A percentile compares a stretch with the other conserved stretches of the same genome.
Conservation (phyloP, 2,113 vertebrate genomes). For the Triplophysa rosa region DNA sequence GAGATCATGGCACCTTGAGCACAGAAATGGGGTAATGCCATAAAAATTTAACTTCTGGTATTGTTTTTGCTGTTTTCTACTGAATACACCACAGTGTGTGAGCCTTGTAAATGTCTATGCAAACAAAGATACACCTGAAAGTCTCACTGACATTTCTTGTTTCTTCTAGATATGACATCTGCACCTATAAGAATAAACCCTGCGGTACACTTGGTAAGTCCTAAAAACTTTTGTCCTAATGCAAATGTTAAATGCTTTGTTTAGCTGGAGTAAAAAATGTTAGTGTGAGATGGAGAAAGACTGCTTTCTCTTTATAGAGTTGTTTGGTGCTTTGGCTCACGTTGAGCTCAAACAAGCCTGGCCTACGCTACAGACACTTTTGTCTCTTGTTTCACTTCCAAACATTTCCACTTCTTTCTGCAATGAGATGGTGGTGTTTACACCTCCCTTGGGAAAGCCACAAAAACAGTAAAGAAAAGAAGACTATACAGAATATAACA, state of each 20-base stretch:
- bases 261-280: neutral
- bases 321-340: conserved; percentile 26
- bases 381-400: conserved; percentile 44
- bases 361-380: conserved; percentile 10
- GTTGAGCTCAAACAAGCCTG: conserved; percentile 26
- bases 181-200: conserved; percentile 99
- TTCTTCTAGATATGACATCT: conserved; percentile 92
- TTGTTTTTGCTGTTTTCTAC: too few species aligned
- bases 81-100: too few species aligned
- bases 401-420: conserved; percentile 40
- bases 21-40: too few species aligned
- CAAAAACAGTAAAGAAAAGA: conserved; percentile 34
- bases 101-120: neutral
- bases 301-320: neutral
- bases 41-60: too few species aligned
- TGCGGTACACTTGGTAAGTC: conserved; percentile 97
- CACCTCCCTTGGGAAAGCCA: conserved; percentile 49
- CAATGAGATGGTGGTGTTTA: conserved; percentile 62
- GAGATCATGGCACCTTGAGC: too few species aligned
- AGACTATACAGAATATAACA: conserved; percentile 40
- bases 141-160: conserved; percentile 38
- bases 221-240: neutral
- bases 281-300: neutral
- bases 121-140: neutral
- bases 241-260: neutral